Evolutionary conservation across 1,140 invertebrate genomes (phyloP), one percentile per base, ranked within the genome.

Genomic region (Drosophila arawakana): DNA sequence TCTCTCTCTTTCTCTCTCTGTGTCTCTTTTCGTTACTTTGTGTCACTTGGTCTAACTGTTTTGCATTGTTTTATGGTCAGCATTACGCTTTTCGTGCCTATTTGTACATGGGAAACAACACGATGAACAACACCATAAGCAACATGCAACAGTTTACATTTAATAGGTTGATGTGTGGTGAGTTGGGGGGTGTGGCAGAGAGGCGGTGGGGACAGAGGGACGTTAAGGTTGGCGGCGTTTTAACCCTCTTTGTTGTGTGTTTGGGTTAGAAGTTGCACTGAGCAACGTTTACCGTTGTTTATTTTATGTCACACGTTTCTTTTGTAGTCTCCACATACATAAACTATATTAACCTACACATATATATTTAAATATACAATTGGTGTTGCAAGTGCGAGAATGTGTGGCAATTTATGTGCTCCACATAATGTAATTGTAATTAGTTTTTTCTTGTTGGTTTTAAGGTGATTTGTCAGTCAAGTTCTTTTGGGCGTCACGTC

Each of bases 51-150:
- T 88, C 67, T 89, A 84, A 88, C 84, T 88, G 84, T 88, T 88
- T 88, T 89, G 84, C 84, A 88, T 88, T 88, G 84, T 88, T 89
- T 88, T 89, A 88, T 84, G 84, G 85, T 65, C 84, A 73, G 65
- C 41, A 63, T 65, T 69, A 69, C 63, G 89, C 63, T 84, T 76
- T 75, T 84, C 54, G 67, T 73, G 60, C 61, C 62, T 65, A 34
- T 37, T 73, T 76, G 82, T 79, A 89, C 84, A 88, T 88, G 84
- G 84, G 84, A 88, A 88, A 77, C 83, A 78, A 69, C 80, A 55
- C 75, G 76, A 73, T 52, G 63, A 79, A 52, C 41, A 50, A 35
- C 58, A 47, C 15, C 67, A 67, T 54, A 55, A 67, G 39, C 67
- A 69, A 62, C 47, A 72, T 88, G 83, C 83, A 88, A 84, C 83